Evolutionary conservation across 2,888 invertebrate genomes (phyloP).

Genomic region (Bimastos eiseni): DNA sequence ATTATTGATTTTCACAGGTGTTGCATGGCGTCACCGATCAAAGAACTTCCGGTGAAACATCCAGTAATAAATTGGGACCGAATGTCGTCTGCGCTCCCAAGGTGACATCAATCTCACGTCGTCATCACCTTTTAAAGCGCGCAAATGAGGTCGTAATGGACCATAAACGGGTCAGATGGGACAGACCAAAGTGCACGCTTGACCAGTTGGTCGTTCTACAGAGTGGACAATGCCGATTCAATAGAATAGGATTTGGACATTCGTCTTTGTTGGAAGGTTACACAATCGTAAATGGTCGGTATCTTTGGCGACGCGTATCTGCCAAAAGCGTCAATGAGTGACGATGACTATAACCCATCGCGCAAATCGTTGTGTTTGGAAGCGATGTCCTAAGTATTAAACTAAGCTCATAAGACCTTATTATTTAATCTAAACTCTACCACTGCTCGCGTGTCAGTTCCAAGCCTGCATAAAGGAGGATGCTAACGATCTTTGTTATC

Average conservation of each 20-base stretch:
- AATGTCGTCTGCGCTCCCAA: background rate
- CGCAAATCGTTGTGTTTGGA: no score
- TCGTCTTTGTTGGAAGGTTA: background rate
- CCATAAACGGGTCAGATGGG: background rate
- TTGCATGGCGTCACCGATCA: background rate
- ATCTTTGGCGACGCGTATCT: background rate
- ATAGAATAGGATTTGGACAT: background rate
- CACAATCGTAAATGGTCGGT: background rate
- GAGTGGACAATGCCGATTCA: background rate
- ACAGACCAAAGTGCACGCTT: background rate
- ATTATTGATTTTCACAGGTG: background rate
- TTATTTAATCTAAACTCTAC: no score
- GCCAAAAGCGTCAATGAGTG: background rate
- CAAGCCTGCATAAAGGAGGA: no score
- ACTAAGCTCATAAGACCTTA: no score
- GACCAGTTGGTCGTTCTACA: background rate
- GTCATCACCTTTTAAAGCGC: slow-evolving; percentile 13
- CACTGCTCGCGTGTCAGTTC: no score
- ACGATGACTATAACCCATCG: no score
- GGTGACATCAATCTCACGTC: background rate
- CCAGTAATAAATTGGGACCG: background rate
- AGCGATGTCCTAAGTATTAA: no score
- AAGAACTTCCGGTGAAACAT: background rate
- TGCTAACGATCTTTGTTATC: no score
- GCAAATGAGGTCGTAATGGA: slow-evolving; percentile 6